These are phyloP conservation scores for Cryptotermes secundus DNA, from an alignment of 1,140 invertebrate genomes.

Conservation along the genomic window DNA sequence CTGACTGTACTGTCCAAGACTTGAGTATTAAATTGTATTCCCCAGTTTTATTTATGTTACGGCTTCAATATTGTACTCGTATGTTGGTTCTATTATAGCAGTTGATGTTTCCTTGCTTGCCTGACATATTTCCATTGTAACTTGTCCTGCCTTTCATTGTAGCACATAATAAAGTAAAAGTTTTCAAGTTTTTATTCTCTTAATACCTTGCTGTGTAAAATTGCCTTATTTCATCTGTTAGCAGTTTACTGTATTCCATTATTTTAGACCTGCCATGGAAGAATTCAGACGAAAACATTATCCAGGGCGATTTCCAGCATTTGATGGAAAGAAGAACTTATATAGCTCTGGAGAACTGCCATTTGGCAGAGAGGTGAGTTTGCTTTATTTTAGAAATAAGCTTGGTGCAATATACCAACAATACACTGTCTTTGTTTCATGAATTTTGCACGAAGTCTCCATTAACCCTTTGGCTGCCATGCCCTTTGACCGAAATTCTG, in stretches of 20 bases:
- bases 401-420: not conserved
- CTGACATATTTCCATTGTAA: not conserved
- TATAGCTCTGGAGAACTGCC: slow-evolving; percentile 51
- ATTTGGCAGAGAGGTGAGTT: slow-evolving; percentile 29
- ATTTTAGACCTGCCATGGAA: slow-evolving; percentile 41
- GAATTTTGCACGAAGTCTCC: too few species aligned
- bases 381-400: not conserved
- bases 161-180: slow-evolving; percentile 35
- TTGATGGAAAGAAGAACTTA: slow-evolving; percentile 70
- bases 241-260: slow-evolving; percentile 24
- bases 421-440: too few species aligned
- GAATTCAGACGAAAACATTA: slow-evolving; percentile 42
- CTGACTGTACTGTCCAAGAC: too few species aligned
- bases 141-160: slow-evolving; percentile 32
- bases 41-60: not conserved
- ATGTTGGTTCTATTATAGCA: slow-evolving; percentile 31
- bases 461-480: too few species aligned
- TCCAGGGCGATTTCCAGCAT: slow-evolving; percentile 56
- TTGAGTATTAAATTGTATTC: too few species aligned
- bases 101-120: slow-evolving; percentile 27
- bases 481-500: too few species aligned
- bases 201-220: slow-evolving; percentile 32
- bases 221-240: slow-evolving; percentile 20
- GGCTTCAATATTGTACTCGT: not conserved
- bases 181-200: slow-evolving; percentile 36